Evolutionary conservation across 2,113 vertebrate genomes (phyloP).

Genomic region (Stomatorhinus ivindoensis): DNA sequence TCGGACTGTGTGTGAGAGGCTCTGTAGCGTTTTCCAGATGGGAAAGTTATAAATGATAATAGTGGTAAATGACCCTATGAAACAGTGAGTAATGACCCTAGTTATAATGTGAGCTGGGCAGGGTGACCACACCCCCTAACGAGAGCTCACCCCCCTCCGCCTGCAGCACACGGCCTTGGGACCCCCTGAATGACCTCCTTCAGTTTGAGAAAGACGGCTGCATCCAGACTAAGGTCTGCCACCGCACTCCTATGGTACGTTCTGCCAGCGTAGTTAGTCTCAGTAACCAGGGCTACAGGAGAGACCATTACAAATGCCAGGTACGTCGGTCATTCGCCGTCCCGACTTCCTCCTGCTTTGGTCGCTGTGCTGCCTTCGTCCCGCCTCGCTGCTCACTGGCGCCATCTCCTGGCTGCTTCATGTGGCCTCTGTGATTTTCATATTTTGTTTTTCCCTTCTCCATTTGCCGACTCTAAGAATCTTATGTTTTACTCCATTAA

Average conservation of each 20-base stretch:
- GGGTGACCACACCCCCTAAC: neutral
- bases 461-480: neutral
- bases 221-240: conserved; percentile 93
- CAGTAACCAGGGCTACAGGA: conserved; percentile 72
- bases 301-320: conserved; percentile 60
- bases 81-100: neutral
- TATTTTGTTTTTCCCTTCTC: neutral
- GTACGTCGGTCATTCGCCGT: conserved; percentile 43
- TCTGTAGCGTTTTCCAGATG: too few relatives aligned
- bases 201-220: conserved; percentile 95
- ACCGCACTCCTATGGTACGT: conserved; percentile 97
- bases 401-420: neutral
- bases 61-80: neutral
- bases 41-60: too few relatives aligned
- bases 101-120: neutral
- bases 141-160: neutral
- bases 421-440: neutral
- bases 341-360: conserved; percentile 18
- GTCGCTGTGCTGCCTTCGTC: conserved; percentile 24
- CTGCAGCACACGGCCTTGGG: conserved; percentile 90
- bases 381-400: conserved; percentile 10
- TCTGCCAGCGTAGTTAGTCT: conserved; percentile 72
- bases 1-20: too few relatives aligned
- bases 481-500: neutral
- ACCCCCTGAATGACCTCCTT: conserved; percentile 93